Evolutionary conservation across 2,797 vertebrate genomes (phyloP), one percentile per base, ranked within the genome.

Genomic region (Parauchenoglanis ngamensis): DNA sequence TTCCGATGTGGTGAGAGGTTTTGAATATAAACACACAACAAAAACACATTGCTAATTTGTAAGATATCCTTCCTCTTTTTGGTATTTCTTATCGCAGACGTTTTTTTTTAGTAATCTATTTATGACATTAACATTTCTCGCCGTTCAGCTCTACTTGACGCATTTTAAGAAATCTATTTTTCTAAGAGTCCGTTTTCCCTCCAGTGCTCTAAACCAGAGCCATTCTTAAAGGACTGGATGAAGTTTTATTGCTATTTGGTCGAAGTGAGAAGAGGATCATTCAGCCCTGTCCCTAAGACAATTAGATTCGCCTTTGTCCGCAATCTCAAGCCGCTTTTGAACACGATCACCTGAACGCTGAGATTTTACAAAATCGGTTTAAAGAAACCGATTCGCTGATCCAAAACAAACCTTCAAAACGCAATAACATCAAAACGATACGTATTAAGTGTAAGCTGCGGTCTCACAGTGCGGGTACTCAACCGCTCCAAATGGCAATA

Each of bases 141-240:
- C 75, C 35, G 77, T 73, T 76, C 75, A 81, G 79, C 78, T 80
- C 13, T 87, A 80, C 65, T 73, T 76, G 81, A 56, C 44, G 76
- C 87, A 82, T 78, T 88, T 75, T 86, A 59, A 82, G 54, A 87
- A 15, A 91, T 90, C 90, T 90, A 91, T 91, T 90, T 91, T 91
- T 91, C 77, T 90, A 90, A 87, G 59, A 80, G 89, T 83, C 25
- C 83, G 35, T 84, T 87, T 86, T 52, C 25, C 21, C 86, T 89
- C 73, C 31, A 54, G 77, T 25, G 81, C 13, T 8, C 72, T 28
- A 85, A 86, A 86, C 46, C 56, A 68, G 68, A 86, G 79, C 67
- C 80, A 17, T 68, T 89, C 78, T 86, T 86, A 80, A 79, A 77
- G 70, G 52, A 81, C 80, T 21, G 25, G 25, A 65, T 15, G 49